These are phyloP conservation scores for Heliconius hermathena DNA, from an alignment of 1,140 invertebrate genomes.

Conservation along the genomic window DNA sequence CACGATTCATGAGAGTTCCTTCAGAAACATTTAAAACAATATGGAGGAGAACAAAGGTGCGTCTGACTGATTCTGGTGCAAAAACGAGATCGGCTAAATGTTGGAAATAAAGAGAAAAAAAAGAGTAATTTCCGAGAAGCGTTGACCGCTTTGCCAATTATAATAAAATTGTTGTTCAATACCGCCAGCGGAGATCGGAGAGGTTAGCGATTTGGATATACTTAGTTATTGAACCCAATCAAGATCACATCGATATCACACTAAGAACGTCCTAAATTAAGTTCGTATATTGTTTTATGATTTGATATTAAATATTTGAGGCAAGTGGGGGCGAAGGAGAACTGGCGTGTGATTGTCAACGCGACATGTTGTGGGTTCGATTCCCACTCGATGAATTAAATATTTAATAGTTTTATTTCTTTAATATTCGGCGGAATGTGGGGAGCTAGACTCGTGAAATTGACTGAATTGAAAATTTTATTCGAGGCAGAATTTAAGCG, in stretches of 20 bases:
- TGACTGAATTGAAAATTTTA: background rate
- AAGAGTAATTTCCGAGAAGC: constrained; percentile 68
- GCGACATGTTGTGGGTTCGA: too few relatives aligned
- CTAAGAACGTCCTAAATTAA: constrained; percentile 16
- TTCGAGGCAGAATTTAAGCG: background rate
- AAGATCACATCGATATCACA: constrained; percentile 26
- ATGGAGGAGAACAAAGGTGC: constrained; percentile 70
- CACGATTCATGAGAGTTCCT: constrained; percentile 55
- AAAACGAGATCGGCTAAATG: constrained; percentile 72
- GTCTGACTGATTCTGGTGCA: constrained; percentile 61
- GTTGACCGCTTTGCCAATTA: constrained; percentile 75
- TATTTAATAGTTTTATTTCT: too few relatives aligned
- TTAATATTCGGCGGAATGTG: too few relatives aligned
- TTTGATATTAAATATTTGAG: background rate
- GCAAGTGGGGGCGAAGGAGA: too few relatives aligned
- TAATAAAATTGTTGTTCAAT: constrained; percentile 76
- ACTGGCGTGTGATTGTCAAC: too few relatives aligned
- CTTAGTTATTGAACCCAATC: constrained; percentile 28
- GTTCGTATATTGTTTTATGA: constrained; percentile 13
- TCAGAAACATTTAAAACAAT: constrained; percentile 66
- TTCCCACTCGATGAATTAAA: too few relatives aligned
- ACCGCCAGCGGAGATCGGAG: constrained; percentile 64
- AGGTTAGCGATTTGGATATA: constrained; percentile 63
- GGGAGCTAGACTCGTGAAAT: too few relatives aligned
- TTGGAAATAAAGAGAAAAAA: constrained; percentile 66